Evolutionary conservation across 2,888 invertebrate genomes (phyloP).

Genomic region (Drosophila fungiperda): DNA sequence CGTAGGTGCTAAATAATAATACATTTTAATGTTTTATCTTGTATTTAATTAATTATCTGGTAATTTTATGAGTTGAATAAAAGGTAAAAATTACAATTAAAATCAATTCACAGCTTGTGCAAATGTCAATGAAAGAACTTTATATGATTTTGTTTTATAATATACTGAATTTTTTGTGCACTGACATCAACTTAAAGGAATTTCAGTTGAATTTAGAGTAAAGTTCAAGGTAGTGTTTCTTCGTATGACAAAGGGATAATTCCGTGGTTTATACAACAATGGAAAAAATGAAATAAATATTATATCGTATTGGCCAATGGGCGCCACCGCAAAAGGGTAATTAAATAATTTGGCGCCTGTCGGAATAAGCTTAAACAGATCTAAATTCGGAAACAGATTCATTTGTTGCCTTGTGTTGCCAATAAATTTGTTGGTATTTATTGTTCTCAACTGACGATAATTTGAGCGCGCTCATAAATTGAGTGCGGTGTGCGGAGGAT

Average conservation of each 20-base stretch:
- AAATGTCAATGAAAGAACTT: slow-evolving; percentile 58
- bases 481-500: no score
- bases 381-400: slow-evolving; percentile 15
- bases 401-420: slow-evolving; percentile 19
- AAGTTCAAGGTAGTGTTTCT: slow-evolving; percentile 48
- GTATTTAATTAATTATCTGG: slow-evolving; percentile 36
- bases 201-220: slow-evolving; percentile 36
- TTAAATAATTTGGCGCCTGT: slow-evolving; percentile 34
- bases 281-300: not conserved
- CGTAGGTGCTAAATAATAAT: slow-evolving; percentile 62
- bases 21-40: slow-evolving; percentile 41
- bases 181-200: slow-evolving; percentile 61
- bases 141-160: slow-evolving; percentile 11
- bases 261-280: not conserved
- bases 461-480: slow-evolving; percentile 4
- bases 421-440: slow-evolving; percentile 45
- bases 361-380: not conserved
- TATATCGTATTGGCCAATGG: slow-evolving; percentile 31
- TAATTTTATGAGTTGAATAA: slow-evolving; percentile 36
- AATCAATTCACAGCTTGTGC: slow-evolving; percentile 58
- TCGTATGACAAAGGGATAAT: slow-evolving; percentile 9
- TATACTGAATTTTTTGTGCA: slow-evolving; percentile 6
- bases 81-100: slow-evolving; percentile 53
- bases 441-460: slow-evolving; percentile 42
- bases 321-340: slow-evolving; percentile 54